Evolutionary conservation across 2,797 vertebrate genomes (phyloP).

Genomic region (Gymnothorax javanicus): DNA sequence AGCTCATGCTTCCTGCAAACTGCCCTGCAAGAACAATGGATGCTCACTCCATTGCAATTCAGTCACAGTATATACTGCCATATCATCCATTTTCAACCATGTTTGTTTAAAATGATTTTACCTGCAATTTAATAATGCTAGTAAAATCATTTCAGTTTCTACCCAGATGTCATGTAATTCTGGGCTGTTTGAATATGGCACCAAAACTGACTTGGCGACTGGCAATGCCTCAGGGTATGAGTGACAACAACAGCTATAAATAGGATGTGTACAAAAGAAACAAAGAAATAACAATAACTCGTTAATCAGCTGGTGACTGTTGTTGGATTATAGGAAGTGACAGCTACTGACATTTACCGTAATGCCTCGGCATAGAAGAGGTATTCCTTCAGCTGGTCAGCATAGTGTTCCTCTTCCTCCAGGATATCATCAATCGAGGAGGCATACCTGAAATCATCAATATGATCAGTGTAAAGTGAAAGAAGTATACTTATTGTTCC

Average conservation of each 20-base stretch:
- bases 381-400: constrained; percentile 95
- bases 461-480: neutral
- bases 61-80: neutral
- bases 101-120: neutral
- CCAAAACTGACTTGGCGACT: neutral
- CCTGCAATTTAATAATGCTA: neutral
- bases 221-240: neutral
- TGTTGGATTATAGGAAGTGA: neutral
- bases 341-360: constrained; percentile 67
- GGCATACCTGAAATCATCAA: constrained; percentile 76
- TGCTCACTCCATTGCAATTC: neutral
- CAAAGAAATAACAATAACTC: neutral
- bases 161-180: neutral
- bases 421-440: constrained; percentile 94
- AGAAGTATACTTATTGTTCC: too few species aligned
- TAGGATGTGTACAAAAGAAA: neutral
- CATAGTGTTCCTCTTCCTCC: constrained; percentile 96
- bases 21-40: constrained; percentile 71
- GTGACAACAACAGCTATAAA: neutral
- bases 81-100: neutral
- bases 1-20: constrained; percentile 96
- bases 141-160: neutral
- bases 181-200: neutral
- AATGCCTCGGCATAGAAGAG: constrained; percentile 94
- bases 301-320: neutral